Percentiles rank a stretch among this genome's conserved stretches.
These are phyloP conservation scores for Phasia obesa DNA, from an alignment of 2,888 invertebrate genomes.

Conservation along the genomic window DNA sequence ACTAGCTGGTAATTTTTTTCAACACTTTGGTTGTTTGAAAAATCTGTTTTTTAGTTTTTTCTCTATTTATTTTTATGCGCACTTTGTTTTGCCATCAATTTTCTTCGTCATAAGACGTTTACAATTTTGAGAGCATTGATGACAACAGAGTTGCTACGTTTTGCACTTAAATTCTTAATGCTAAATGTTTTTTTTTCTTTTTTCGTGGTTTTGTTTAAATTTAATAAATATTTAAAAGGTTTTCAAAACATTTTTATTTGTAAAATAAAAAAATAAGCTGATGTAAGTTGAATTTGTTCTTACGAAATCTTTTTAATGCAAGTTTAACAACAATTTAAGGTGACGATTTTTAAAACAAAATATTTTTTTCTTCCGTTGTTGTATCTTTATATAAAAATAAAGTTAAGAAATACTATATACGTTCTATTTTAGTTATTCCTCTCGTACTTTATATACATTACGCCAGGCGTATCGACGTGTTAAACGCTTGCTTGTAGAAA, in stretches of 20 bases:
- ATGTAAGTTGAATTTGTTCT: constrained; percentile 72
- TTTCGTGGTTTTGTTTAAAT: not conserved
- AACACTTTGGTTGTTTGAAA: constrained; percentile 56
- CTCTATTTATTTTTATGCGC: constrained; percentile 63
- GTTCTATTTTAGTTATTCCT: constrained; percentile 28
- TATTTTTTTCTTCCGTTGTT: constrained; percentile 8
- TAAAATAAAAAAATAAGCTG: constrained; percentile 57
- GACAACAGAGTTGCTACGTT: constrained; percentile 53
- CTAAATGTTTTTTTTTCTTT: not conserved
- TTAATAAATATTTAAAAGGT: constrained; percentile 16
- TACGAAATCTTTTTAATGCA: constrained; percentile 73
- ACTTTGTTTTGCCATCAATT: constrained; percentile 67
- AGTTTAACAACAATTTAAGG: constrained; percentile 48
- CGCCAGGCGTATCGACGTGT: not conserved
- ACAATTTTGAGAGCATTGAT: constrained; percentile 16
- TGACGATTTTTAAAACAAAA: constrained; percentile 78
- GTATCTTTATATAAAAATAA: constrained; percentile 54
- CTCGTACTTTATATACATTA: constrained; percentile 10
- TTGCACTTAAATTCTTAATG: constrained; percentile 45
- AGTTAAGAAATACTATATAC: constrained; percentile 24
- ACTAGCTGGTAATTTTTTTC: constrained; percentile 49
- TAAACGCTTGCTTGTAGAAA: constrained; percentile 43
- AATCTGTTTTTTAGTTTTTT: constrained; percentile 12
- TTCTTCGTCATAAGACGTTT: constrained; percentile 45
- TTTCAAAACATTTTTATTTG: constrained; percentile 44